Base-by-base conservation (phyloP, 2,888 invertebrate species). In the Reticulitermes lucifugus region DNA sequence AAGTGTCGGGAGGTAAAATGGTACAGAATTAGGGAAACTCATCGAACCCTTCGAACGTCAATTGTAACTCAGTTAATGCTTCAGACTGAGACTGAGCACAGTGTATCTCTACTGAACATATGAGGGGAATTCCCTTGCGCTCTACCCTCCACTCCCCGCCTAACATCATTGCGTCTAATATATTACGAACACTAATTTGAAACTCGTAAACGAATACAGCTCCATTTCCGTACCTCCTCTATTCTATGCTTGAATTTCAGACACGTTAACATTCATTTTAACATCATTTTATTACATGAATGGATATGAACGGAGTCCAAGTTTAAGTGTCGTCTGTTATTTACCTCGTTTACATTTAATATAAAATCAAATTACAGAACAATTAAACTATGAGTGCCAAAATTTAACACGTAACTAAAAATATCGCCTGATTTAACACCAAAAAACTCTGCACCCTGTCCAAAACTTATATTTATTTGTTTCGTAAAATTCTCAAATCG, bases 41-140 rank as follows among this genome's bases (percentile, higher is more conserved):
- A 18, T 59, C 59, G 79, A 79, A 79, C 79, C 79, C 59, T 55
- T 55, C 51, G 25, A 59, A 59, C 59, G 55, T 79, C 55, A 29
- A 79, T 79, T 79, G 59, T 79, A 79, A 79, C 59, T 35, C 55
- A 35, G 29, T 55, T 79, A 79, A 79, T 79, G 79, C 79, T 29
- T 79, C 35, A 59, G 79, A 79, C 55, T n/a, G n/a, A 25, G 25
- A 25, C 25, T 59, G 29, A 59, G 59, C 29, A 59, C 55, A 25
- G 55, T 25, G 9, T 79, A 59, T 79, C 79, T 79, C 79, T 55
- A 51, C 35, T 35, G 59, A 59, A 59, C 79, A 55, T 35, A n/a
- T 46, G 35, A 43, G 46, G n/a, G 51, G 43, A 51, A 51, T 46
- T 77, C 77, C 43, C 25, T n/a, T 77, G 51, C 14, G 2, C 12